phyloP scores from a whole-genome alignment of 2,113 vertebrate species.

The Chrysochloris asiatica region DNA sequence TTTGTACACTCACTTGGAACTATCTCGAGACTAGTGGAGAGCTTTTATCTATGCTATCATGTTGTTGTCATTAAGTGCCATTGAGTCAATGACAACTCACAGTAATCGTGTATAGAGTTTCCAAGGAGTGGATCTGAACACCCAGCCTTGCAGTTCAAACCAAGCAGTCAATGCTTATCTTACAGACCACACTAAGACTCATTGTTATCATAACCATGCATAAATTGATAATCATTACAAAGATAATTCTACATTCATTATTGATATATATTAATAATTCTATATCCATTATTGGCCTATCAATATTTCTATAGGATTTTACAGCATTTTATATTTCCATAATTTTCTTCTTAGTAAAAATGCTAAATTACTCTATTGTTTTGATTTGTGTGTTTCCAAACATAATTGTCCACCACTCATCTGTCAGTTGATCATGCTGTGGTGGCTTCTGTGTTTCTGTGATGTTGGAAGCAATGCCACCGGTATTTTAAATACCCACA shows the following conservation, averaged over 20 bases:
- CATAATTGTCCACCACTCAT: not conserved
- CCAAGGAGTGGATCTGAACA: no score
- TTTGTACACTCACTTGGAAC: slow-evolving; percentile 16
- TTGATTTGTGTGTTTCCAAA: slow-evolving; percentile 4
- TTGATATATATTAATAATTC: not conserved
- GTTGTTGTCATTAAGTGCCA: not conserved
- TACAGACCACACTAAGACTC: no score
- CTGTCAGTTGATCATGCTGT: no score
- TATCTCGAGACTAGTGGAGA: not conserved
- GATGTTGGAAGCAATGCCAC: no score
- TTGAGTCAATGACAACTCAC: no score
- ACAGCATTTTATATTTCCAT: not conserved
- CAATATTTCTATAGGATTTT: not conserved
- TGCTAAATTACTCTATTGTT: not conserved
- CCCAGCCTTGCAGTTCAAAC: no score
- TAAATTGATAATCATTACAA: not conserved
- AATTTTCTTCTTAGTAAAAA: not conserved
- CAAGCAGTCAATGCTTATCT: no score
- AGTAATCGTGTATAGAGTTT: no score
- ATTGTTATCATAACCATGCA: not conserved
- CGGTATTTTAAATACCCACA: no score
- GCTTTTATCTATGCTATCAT: no score
- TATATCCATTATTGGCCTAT: not conserved
- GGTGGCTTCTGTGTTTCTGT: no score
- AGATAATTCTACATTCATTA: slow-evolving; percentile 5